A percentile compares a stretch with the other conserved stretches of the same genome.
These are phyloP conservation scores for Cinclus mexicanus DNA, from an alignment of 2,113 vertebrate species.

Conservation along the genomic window DNA sequence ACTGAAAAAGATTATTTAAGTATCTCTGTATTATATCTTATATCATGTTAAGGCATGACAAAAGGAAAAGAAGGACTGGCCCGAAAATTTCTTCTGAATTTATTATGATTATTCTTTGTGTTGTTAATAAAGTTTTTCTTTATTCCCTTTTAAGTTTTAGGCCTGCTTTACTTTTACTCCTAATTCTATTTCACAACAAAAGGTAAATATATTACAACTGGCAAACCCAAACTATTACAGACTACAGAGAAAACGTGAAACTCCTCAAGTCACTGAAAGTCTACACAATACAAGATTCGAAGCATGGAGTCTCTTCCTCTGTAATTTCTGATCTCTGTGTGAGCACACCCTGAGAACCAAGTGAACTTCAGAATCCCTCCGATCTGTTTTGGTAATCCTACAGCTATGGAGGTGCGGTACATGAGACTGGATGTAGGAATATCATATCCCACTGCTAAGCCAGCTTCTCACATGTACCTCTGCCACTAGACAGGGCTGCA, in stretches of 20 bases:
- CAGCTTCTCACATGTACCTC: neutral
- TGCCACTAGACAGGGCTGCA: neutral
- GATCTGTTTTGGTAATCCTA: neutral
- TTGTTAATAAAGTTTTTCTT: too few relatives aligned
- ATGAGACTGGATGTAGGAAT: neutral
- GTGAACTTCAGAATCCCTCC: accelerated
- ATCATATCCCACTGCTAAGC: neutral
- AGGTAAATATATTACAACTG: too few relatives aligned
- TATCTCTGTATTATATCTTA: too few relatives aligned
- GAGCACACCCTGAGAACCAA: neutral
- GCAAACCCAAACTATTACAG: too few relatives aligned
- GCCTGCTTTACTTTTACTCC: too few relatives aligned
- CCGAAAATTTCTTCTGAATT: too few relatives aligned
- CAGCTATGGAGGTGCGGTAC: neutral
- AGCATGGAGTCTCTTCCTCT: neutral
- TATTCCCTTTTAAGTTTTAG: too few relatives aligned
- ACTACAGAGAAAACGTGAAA: neutral
- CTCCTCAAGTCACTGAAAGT: neutral
- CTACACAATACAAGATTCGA: neutral
- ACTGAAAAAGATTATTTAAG: too few relatives aligned
- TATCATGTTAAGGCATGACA: too few relatives aligned
- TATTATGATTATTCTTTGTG: too few relatives aligned
- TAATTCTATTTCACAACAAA: too few relatives aligned
- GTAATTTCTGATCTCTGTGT: neutral
- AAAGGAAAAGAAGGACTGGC: too few relatives aligned